Percentiles rank a stretch among this genome's conserved stretches.
phyloP scores from a whole-genome alignment of 2,888 invertebrate species.

The Oscheius sp. region DNA sequence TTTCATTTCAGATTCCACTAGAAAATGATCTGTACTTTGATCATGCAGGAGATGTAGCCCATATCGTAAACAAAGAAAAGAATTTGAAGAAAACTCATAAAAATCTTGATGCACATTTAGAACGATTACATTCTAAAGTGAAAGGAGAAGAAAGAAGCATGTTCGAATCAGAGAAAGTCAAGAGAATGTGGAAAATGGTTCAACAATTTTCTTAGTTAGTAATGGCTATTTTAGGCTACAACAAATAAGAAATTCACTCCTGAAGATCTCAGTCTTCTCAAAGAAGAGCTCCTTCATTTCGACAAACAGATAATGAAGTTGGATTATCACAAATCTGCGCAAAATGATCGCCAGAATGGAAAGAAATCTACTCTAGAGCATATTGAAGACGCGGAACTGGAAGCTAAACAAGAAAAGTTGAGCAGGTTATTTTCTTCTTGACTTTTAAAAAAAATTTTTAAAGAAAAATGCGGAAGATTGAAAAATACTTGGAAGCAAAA shows the following conservation, averaged over 20 bases:
- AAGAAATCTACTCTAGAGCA: conserved; percentile 16
- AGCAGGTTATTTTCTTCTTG: conserved; percentile 24
- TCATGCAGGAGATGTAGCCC: conserved; percentile 13
- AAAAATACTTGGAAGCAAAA: conserved; percentile 58
- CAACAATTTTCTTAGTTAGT: not conserved
- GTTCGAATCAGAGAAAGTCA: conserved; percentile 57
- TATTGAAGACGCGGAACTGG: conserved; percentile 48
- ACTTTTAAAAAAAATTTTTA: not conserved
- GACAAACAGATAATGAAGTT: conserved; percentile 59
- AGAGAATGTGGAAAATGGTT: conserved; percentile 60
- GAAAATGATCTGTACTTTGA: conserved; percentile 47
- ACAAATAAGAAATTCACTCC: conserved; percentile 40
- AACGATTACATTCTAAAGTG: conserved; percentile 35
- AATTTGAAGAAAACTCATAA: conserved; percentile 34
- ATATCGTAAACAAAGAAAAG: conserved; percentile 12
- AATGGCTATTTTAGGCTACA: conserved; percentile 37
- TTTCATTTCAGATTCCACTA: conserved; percentile 28
- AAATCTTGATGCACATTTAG: conserved; percentile 38
- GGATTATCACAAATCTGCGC: conserved; percentile 42
- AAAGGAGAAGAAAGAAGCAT: conserved; percentile 34
- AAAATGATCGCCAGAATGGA: not conserved
- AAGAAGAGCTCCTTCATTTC: conserved; percentile 57
- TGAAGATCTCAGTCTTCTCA: conserved; percentile 40
- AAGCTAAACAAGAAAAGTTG: conserved; percentile 53
- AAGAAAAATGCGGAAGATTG: conserved; percentile 58